A percentile compares a stretch with the other conserved stretches of the same genome.
Evolutionary conservation across 2,888 invertebrate species (phyloP).

Genomic region (Dryococelus australis): DNA sequence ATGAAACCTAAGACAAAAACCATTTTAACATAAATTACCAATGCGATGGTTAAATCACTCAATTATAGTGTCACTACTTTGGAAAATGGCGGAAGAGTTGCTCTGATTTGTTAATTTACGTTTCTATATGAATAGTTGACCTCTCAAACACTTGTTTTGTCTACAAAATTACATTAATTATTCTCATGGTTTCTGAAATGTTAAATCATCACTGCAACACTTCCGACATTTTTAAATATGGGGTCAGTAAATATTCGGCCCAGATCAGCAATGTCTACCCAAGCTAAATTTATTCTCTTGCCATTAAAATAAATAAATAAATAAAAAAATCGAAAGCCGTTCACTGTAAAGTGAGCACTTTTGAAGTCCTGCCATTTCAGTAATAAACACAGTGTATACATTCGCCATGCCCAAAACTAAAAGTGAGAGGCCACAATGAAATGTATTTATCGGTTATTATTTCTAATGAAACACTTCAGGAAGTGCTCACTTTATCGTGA

Average conservation of each 20-base stretch:
- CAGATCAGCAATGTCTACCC: too few species aligned
- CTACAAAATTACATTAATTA: background rate
- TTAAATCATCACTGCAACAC: too few species aligned
- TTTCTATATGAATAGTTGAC: background rate
- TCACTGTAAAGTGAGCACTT: too few species aligned
- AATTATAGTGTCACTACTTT: background rate
- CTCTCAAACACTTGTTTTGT: background rate
- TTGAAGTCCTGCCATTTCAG: too few species aligned
- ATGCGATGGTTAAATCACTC: background rate
- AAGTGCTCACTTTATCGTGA: too few species aligned
- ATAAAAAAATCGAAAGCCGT: background rate
- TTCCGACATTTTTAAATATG: too few species aligned
- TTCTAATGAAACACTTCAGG: too few species aligned
- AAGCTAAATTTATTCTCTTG: background rate
- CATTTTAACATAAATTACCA: constrained; percentile 5
- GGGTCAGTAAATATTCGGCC: too few species aligned
- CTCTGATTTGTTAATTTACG: background rate
- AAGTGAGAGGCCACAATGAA: too few species aligned
- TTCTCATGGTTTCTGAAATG: background rate
- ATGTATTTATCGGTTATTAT: too few species aligned
- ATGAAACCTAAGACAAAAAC: background rate
- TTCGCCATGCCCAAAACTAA: too few species aligned
- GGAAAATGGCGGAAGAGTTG: background rate
- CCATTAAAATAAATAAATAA: background rate
- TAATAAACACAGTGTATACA: too few species aligned